phyloP scores from a whole-genome alignment of 1,140 invertebrate species.

The Drosophila repleta region DNA sequence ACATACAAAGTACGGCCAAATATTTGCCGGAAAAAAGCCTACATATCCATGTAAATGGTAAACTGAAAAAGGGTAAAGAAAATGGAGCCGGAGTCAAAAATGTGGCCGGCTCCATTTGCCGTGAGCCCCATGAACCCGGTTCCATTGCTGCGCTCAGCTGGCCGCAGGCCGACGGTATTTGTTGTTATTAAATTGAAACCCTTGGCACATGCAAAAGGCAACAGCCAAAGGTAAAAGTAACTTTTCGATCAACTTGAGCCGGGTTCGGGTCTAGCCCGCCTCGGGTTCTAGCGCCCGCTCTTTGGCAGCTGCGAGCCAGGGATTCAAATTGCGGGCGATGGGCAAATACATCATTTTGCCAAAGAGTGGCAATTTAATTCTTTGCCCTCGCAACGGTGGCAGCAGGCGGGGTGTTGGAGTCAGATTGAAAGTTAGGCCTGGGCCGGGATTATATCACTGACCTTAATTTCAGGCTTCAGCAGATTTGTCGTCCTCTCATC shows the following conservation, averaged over 20 bases:
- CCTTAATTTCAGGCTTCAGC: constrained; percentile 48
- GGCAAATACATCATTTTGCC: constrained; percentile 40
- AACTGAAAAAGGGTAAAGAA: constrained; percentile 11
- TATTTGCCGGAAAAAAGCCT: background rate
- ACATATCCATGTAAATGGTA: background rate
- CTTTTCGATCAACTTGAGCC: constrained; percentile 78
- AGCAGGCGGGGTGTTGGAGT: background rate
- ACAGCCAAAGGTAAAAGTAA: constrained; percentile 52
- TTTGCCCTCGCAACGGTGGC: constrained; percentile 22
- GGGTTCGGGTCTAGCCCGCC: constrained; percentile 40
- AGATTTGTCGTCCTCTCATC: constrained; percentile 35
- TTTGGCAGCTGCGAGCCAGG: constrained; percentile 28
- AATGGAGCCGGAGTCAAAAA: constrained; percentile 24
- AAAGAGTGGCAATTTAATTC: constrained; percentile 40
- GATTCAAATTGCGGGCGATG: constrained; percentile 46
- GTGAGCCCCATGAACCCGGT: background rate
- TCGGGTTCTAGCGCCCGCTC: background rate
- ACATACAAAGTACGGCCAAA: too few relatives aligned
- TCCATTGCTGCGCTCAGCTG: constrained; percentile 27
- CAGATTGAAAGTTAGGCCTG: background rate
- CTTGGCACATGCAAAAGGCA: constrained; percentile 48
- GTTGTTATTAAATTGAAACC: constrained; percentile 52
- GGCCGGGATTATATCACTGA: constrained; percentile 3
- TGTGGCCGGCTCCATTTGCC: constrained; percentile 21
- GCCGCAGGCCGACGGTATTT: constrained; percentile 16